Conservation (phyloP, 2,888 invertebrate species). For the Copidosoma aretas region DNA sequence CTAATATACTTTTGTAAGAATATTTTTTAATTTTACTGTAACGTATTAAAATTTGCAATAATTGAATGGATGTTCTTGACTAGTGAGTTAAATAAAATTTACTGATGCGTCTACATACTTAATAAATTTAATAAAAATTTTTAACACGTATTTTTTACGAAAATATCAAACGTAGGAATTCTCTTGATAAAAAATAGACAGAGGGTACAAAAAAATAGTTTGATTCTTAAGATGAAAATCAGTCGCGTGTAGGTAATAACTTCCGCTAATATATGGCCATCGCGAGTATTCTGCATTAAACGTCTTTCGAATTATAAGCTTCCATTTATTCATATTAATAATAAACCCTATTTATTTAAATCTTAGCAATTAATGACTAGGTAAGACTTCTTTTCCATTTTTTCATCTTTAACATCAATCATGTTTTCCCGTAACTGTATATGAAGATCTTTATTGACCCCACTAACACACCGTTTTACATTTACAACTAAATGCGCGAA, state of each 20-base stretch:
- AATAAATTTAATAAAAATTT: too few species aligned
- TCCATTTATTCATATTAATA: conserved; percentile 34
- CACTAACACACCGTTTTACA: conserved; percentile 40
- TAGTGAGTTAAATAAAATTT: too few species aligned
- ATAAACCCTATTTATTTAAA: conserved; percentile 41
- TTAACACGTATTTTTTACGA: too few species aligned
- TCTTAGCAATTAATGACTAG: conserved; percentile 60
- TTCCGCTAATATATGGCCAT: conserved; percentile 44
- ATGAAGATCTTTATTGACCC: conserved; percentile 57
- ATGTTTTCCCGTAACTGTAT: too few species aligned
- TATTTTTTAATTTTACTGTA: too few species aligned
- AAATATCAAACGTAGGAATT: too few species aligned
- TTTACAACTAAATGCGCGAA: not conserved
- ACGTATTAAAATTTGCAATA: too few species aligned
- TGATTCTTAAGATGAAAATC: conserved; percentile 47
- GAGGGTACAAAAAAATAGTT: not conserved
- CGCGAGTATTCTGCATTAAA: conserved; percentile 45
- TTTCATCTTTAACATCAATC: conserved; percentile 45
- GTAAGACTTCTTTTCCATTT: conserved; percentile 47
- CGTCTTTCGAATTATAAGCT: conserved; percentile 7
- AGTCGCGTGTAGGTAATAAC: conserved; percentile 52
- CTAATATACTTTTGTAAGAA: too few species aligned
- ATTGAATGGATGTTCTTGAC: too few species aligned
- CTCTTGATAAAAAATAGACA: too few species aligned
- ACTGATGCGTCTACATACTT: too few species aligned